phyloP scores from a whole-genome alignment of 2,113 vertebrate genomes.

The Campylomormyrus tamandua region DNA sequence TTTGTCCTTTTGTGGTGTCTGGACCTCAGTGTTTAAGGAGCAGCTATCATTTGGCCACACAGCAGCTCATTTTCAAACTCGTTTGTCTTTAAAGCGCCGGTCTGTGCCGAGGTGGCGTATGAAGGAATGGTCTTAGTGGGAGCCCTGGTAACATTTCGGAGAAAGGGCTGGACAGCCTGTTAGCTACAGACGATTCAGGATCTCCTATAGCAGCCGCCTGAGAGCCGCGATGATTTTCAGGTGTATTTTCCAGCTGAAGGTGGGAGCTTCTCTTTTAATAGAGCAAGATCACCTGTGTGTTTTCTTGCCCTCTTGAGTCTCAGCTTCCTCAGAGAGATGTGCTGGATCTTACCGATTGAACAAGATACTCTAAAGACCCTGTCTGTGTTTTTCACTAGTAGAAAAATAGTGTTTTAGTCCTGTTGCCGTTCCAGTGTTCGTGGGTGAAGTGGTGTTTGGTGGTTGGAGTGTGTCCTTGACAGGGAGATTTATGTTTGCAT shows the following conservation, averaged over 20 bases:
- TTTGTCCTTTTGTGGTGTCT: neutral
- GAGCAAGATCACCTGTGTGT: neutral
- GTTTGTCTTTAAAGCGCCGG: neutral
- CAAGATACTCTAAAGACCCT: neutral
- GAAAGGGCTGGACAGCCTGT: neutral
- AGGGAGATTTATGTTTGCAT: neutral
- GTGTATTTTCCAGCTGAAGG: neutral
- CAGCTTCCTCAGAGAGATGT: neutral
- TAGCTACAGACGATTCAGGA: neutral
- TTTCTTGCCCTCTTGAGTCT: neutral
- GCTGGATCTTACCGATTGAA: neutral
- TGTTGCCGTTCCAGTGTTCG: neutral
- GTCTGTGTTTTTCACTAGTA: neutral
- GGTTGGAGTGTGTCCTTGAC: neutral
- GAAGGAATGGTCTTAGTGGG: neutral
- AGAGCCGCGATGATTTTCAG: neutral
- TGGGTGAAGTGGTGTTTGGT: neutral
- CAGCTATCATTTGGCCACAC: neutral
- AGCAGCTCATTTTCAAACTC: neutral
- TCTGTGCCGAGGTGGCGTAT: neutral
- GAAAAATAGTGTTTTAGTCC: neutral
- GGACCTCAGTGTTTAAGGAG: neutral
- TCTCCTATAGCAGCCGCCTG: neutral
- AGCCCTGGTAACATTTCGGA: neutral
- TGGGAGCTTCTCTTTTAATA: neutral